Base-by-base conservation (phyloP, 1,140 invertebrate species). In the Drosophila pallidifrons region DNA sequence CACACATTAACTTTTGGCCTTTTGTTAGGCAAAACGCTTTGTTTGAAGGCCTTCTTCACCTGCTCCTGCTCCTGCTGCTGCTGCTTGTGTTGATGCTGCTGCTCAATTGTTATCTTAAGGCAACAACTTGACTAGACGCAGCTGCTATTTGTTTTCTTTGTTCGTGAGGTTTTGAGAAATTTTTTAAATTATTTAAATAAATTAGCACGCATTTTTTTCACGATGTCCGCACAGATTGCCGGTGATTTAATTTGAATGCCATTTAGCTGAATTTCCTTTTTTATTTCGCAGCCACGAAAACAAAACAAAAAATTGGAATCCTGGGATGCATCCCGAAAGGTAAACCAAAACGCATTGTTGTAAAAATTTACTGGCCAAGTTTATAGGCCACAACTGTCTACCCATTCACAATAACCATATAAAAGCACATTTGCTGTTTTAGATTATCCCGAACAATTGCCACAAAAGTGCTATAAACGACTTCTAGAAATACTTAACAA, bases 181-280 rank as follows among this genome's bases (percentile, higher is more conserved):
- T 70, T 81, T 89, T 69, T 85, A 89, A 88, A 85, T 89, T 88
- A 88, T 88, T 88, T 88, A 89, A 89, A 89, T 89, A 88, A 88
- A 88, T 88, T 89, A 89, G 75, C 59, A 38, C 67, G 46, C 77
- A 83, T 77, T 79, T 80, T 77, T 77, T 38, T 32, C 59, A 11
- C 13, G 65, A 52, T 65, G 54, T 47, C 41, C 63, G 20, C 35
- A 69, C 61, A 88, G 85, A 89, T 88, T 81, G 85, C 65, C 61
- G 67, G 85, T 85, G 78, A 88, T 89, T 89, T 81, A 72, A 61
- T 73, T 83, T 81, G 81, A 89, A 81, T 89, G 81, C 52, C 85
- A 65, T 89, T 89, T 89, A 74, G 81, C 54, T 51, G 71, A 70
- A 80, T 75, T 64, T 59, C 35, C 16, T 64, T 76, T 75, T 83